Evolutionary conservation across 2,797 vertebrate genomes (phyloP).

Genomic region (Phalloptychus januarius): DNA sequence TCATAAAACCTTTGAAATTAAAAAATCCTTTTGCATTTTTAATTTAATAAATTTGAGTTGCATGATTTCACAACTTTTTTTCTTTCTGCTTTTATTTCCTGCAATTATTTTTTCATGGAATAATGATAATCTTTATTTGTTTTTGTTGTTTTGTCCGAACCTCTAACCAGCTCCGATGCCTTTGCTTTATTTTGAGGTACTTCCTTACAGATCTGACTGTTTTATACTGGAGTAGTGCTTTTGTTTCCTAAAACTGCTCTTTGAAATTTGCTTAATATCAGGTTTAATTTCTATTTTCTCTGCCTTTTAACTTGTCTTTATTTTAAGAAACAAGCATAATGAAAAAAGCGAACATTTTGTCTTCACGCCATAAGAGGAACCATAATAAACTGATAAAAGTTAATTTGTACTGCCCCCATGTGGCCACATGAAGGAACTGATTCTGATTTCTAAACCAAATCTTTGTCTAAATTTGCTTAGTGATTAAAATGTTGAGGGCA

Average conservation of each 20-base stretch:
- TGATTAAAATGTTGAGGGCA: background rate
- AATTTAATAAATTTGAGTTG: too few species aligned
- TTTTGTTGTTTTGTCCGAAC: background rate
- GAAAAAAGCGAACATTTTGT: background rate
- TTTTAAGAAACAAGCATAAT: background rate
- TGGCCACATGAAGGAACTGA: slow-evolving; percentile 10
- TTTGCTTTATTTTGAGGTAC: background rate
- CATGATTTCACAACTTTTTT: too few species aligned
- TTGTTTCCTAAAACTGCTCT: background rate
- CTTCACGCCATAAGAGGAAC: background rate
- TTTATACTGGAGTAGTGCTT: background rate
- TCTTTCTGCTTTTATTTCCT: too few species aligned
- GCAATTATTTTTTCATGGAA: too few species aligned
- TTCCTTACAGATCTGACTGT: background rate
- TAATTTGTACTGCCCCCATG: slow-evolving; percentile 14
- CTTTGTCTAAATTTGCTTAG: background rate
- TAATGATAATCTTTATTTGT: too few species aligned
- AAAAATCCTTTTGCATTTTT: too few species aligned
- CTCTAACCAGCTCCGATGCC: background rate
- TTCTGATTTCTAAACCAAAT: background rate
- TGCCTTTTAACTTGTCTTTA: background rate
- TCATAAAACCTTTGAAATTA: too few species aligned
- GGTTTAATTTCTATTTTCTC: background rate
- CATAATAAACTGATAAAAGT: background rate
- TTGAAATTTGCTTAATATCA: background rate